phyloP scores from a whole-genome alignment of 2,113 vertebrate species.

The Bufo gargarizans region DNA sequence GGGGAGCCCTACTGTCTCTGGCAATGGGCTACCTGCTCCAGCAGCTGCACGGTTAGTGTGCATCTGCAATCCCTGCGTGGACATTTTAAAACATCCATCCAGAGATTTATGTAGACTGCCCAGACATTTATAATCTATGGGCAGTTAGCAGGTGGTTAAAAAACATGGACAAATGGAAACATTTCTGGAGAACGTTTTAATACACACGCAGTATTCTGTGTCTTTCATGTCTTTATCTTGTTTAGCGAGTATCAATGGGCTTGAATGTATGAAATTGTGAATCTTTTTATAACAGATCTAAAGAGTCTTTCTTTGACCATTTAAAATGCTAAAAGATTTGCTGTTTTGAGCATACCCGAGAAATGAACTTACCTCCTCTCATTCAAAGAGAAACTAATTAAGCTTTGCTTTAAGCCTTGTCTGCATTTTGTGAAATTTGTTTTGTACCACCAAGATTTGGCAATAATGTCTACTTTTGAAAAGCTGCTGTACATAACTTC shows the following conservation, averaged over 20 bases:
- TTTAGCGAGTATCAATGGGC: neutral
- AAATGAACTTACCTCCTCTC: neutral
- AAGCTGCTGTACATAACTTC: slow-evolving; percentile 15
- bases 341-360: neutral
- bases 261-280: neutral
- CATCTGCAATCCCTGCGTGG: too few relatives aligned
- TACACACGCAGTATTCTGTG: too few relatives aligned
- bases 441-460: slow-evolving; percentile 19
- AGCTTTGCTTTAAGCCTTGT: slow-evolving; percentile 4
- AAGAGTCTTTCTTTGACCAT: neutral
- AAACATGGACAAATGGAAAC: too few relatives aligned
- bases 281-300: slow-evolving; percentile 9
- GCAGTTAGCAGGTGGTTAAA: too few relatives aligned
- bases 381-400: slow-evolving; percentile 25
- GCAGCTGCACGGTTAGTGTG: too few relatives aligned
- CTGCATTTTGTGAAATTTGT: slow-evolving; percentile 13
- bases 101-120: too few relatives aligned
- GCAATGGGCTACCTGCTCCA: too few relatives aligned
- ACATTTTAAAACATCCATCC: too few relatives aligned
- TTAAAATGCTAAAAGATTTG: neutral
- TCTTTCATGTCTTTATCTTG: neutral
- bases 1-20: too few relatives aligned
- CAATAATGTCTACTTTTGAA: slow-evolving; percentile 33
- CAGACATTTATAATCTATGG: too few relatives aligned
- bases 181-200: too few relatives aligned